Conservation (phyloP, 2,797 vertebrate species). For the Oceanodroma leucorhoa region DNA sequence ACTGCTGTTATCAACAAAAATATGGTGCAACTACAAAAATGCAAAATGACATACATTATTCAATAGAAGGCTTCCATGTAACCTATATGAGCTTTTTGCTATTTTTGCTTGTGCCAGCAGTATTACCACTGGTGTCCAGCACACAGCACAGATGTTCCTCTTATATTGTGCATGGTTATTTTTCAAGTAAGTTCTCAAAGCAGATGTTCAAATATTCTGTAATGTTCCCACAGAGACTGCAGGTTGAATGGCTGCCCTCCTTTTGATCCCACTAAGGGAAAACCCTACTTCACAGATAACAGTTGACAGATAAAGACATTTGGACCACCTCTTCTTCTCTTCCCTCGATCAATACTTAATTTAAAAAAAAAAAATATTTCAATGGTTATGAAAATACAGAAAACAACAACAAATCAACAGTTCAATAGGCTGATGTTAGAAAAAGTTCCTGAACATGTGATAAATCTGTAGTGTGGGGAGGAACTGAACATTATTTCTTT, state of each 20-base stretch:
- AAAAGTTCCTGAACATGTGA: not conserved
- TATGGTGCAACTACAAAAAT: not conserved
- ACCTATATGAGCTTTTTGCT: not conserved
- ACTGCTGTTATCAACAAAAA: not conserved
- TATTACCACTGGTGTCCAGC: not conserved
- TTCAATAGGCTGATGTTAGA: not conserved
- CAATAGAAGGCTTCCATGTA: not conserved
- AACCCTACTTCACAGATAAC: not conserved
- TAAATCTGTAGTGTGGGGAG: not conserved
- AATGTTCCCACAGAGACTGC: not conserved
- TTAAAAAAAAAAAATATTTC: not conserved
- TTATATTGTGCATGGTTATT: not conserved
- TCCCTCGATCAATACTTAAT: not conserved
- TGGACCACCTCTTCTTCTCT: not conserved
- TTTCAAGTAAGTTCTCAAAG: conserved; percentile 17
- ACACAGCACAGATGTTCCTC: not conserved
- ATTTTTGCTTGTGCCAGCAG: not conserved
- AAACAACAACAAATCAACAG: not conserved
- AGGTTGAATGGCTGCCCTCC: conserved; percentile 10
- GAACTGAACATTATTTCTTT: not conserved
- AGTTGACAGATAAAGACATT: not conserved
- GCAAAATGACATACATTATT: not conserved
- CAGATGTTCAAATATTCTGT: conserved; percentile 18
- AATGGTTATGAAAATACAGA: not conserved
- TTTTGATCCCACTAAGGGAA: not conserved